These are phyloP conservation scores for Chunga burmeisteri DNA, from an alignment of 2,113 vertebrate species.

Conservation along the genomic window DNA sequence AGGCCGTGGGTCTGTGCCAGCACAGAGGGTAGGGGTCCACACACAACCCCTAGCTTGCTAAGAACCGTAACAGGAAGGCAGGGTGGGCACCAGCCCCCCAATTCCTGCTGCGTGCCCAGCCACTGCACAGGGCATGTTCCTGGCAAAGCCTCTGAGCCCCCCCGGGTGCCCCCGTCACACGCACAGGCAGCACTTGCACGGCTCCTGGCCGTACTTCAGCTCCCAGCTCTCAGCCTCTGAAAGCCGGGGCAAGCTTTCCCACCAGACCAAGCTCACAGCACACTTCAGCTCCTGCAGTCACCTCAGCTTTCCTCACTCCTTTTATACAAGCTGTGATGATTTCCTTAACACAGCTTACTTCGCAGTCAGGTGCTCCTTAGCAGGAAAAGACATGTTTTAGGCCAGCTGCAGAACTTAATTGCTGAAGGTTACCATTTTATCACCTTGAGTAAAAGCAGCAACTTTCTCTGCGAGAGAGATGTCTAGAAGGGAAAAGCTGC, in stretches of 20 bases:
- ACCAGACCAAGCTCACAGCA: neutral
- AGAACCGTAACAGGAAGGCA: neutral
- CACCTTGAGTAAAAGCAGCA: neutral
- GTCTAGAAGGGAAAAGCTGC: neutral
- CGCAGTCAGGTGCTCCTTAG: neutral
- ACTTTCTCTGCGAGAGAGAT: too few relatives aligned
- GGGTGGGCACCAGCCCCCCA: neutral
- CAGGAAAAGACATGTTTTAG: neutral
- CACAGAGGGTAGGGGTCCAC: neutral
- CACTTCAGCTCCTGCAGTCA: neutral
- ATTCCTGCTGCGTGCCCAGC: too few relatives aligned
- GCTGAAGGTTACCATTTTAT: neutral
- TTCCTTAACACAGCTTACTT: neutral
- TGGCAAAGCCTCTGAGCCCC: neutral
- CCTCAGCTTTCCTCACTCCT: neutral
- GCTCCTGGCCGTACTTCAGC: neutral
- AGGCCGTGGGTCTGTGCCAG: neutral
- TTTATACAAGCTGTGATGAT: neutral
- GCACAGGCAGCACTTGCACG: fast-evolving
- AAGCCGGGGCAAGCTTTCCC: neutral
- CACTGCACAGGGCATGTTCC: fast-evolving
- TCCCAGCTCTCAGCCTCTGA: too few relatives aligned
- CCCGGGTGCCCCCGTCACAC: fast-evolving
- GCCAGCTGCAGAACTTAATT: neutral
- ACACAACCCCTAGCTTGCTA: neutral